Percentiles rank a stretch among this genome's conserved stretches.
These are phyloP conservation scores for Xiphophorus birchmanni DNA, from an alignment of 2,797 vertebrate species.

Conservation along the genomic window DNA sequence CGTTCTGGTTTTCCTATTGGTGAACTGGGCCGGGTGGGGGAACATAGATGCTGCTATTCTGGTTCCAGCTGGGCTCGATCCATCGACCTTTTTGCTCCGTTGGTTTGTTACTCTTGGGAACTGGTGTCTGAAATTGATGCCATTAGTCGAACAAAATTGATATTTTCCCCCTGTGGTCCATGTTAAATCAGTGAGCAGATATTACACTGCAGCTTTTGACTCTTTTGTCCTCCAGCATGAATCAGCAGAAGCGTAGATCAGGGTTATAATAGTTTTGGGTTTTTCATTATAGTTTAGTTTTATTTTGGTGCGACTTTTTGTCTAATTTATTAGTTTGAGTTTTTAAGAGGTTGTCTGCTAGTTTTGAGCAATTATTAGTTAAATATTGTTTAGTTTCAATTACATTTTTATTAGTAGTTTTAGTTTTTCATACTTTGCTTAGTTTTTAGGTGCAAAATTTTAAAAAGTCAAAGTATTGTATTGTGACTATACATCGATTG, in stretches of 20 bases:
- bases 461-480: too few species aligned
- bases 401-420: too few species aligned
- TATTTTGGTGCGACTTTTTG: too few species aligned
- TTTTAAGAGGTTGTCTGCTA: too few species aligned
- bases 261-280: background rate
- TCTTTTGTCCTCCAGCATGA: background rate
- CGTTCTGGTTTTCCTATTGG: conserved; percentile 22
- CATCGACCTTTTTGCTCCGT: conserved; percentile 35
- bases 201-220: background rate
- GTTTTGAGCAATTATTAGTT: too few species aligned
- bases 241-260: background rate
- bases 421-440: too few species aligned
- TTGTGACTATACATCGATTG: too few species aligned
- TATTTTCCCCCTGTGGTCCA: conserved; percentile 7
- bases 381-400: too few species aligned
- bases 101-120: conserved; percentile 39
- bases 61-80: conserved; percentile 27
- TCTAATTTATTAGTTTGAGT: too few species aligned
- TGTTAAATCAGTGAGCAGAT: background rate
- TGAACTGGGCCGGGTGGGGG: conserved; percentile 11
- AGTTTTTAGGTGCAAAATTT: too few species aligned
- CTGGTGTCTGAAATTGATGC: conserved; percentile 13
- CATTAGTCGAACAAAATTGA: conserved; percentile 12
- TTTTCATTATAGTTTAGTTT: too few species aligned
- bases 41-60: conserved; percentile 49